Evolutionary conservation across 2,888 invertebrate genomes (phyloP).

Genomic region (Lochmaea crataegi): DNA sequence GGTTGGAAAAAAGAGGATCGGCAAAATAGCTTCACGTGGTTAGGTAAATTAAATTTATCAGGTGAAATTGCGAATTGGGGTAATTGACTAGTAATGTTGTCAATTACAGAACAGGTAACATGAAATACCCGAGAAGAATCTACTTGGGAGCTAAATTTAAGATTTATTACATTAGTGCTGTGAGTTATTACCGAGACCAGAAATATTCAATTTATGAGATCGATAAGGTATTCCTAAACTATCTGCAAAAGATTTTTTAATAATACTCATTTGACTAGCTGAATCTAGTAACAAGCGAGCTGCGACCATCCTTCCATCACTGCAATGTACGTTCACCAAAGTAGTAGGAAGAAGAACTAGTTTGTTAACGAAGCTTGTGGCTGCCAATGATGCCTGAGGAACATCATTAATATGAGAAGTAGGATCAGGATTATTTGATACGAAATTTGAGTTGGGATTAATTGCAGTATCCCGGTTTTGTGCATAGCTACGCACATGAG

Average conservation of each 20-base stretch:
- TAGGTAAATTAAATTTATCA: neutral
- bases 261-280: slow-evolving; percentile 5
- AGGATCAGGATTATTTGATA: neutral
- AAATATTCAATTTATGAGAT: neutral
- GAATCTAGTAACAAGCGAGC: neutral
- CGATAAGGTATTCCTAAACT: neutral
- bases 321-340: slow-evolving; percentile 4
- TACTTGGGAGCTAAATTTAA: neutral
- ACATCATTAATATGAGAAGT: neutral
- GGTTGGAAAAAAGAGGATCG: slow-evolving; percentile 9
- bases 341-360: slow-evolving; percentile 13
- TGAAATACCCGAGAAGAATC: neutral
- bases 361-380: neutral
- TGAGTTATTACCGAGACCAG: slow-evolving; percentile 8
- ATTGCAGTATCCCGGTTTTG: no score
- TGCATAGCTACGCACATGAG: no score
- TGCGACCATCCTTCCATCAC: neutral
- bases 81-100: neutral
- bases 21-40: slow-evolving; percentile 3
- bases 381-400: neutral
- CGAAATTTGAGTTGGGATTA: no score
- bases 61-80: slow-evolving; percentile 10
- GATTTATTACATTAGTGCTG: neutral
- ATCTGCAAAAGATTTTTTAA: neutral
- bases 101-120: slow-evolving; percentile 6